These are phyloP conservation scores for Tachysurus fulvidraco DNA, from an alignment of 2,113 vertebrate genomes.

Conservation along the genomic window DNA sequence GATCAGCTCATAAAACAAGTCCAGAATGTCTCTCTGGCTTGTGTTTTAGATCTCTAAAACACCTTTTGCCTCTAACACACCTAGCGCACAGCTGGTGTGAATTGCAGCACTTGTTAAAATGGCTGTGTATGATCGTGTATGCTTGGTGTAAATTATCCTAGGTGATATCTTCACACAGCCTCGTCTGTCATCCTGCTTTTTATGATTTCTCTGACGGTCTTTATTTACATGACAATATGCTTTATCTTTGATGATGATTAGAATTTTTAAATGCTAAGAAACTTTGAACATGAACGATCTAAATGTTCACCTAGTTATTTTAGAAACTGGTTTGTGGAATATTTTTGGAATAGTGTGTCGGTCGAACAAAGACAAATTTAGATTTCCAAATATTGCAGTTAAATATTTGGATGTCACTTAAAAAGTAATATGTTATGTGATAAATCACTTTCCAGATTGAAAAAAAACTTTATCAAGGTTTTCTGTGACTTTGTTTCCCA, in stretches of 20 bases:
- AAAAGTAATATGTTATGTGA: neutral
- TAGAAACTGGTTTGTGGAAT: neutral
- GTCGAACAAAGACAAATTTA: neutral
- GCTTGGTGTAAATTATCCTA: neutral
- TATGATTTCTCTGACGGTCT: neutral
- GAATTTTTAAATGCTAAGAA: neutral
- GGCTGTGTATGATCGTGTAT: neutral
- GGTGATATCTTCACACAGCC: neutral
- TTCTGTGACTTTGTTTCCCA: neutral
- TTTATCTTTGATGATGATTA: neutral
- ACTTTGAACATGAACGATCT: neutral
- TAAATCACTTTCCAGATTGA: neutral
- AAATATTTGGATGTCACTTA: neutral
- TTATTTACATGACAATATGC: neutral
- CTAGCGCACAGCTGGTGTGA: neutral
- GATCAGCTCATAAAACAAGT: neutral
- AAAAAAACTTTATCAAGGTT: neutral
- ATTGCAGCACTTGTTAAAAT: neutral
- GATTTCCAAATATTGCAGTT: neutral
- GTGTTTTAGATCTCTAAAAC: neutral
- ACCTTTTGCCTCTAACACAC: neutral
- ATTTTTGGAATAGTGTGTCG: neutral
- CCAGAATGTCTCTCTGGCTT: neutral
- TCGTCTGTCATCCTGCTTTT: neutral
- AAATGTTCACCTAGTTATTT: neutral